Percentiles rank a stretch among this genome's conserved stretches.
These are phyloP conservation scores for Temnothorax longispinosus DNA, from an alignment of 1,140 invertebrate genomes.

Conservation along the genomic window DNA sequence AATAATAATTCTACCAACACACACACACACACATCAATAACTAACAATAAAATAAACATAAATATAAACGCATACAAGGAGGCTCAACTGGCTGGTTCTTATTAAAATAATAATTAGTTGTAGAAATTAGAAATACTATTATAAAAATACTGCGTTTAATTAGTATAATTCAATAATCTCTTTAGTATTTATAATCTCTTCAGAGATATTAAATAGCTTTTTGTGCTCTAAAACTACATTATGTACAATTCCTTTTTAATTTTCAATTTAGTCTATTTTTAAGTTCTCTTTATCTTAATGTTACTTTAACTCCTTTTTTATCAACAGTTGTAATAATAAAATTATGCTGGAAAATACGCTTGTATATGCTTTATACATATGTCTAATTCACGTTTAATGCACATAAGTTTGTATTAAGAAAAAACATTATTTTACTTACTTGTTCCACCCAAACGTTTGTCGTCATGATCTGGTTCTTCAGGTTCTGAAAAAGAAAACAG, in stretches of 20 bases:
- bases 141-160: neutral
- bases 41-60: conserved; percentile 21
- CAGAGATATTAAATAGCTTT: neutral
- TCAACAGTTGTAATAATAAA: neutral
- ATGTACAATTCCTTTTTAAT: neutral
- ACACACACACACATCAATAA: neutral
- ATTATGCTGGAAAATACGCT: neutral
- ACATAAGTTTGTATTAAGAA: neutral
- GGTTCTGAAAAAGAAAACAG: conserved; percentile 92
- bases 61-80: neutral
- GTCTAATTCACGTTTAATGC: neutral
- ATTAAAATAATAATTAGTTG: conserved; percentile 1
- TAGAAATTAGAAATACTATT: neutral
- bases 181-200: neutral
- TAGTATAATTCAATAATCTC: neutral
- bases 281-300: neutral
- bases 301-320: neutral
- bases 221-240: neutral
- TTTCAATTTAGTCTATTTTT: neutral
- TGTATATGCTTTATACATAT: neutral
- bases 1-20: conserved; percentile 2
- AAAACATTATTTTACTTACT: conserved; percentile 87
- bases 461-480: conserved; percentile 99
- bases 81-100: neutral
- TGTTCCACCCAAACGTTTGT: conserved; percentile 99